phyloP scores from a whole-genome alignment of 2,113 vertebrate species.

The Protomyctophum bolini region DNA sequence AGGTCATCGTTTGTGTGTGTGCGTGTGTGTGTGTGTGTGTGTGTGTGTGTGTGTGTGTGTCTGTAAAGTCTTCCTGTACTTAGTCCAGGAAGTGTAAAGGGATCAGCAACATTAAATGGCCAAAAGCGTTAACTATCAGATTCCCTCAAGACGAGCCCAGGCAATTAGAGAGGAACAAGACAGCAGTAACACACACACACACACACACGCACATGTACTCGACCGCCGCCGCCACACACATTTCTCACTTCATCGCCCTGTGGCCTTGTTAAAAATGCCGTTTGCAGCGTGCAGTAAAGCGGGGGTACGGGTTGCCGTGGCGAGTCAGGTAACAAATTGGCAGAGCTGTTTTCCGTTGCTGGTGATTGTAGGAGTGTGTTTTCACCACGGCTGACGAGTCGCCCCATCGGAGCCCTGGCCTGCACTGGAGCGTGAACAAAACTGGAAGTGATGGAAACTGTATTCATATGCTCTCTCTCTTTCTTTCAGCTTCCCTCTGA shows the following conservation, averaged over 20 bases:
- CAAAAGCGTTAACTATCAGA: constrained; percentile 55
- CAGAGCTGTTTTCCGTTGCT: constrained; percentile 44
- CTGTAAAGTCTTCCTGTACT: constrained; percentile 48
- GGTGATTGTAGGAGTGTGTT: constrained; percentile 57
- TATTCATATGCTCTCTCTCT: constrained; percentile 24
- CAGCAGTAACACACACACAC: constrained; percentile 15
- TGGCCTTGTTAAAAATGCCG: constrained; percentile 61
- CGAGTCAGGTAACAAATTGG: constrained; percentile 68
- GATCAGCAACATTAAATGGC: constrained; percentile 59
- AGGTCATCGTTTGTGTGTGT: neutral
- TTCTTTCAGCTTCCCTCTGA: neutral
- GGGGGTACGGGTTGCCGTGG: constrained; percentile 33
- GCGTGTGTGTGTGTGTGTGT: neutral
- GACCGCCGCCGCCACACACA: constrained; percentile 17
- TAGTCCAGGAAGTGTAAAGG: constrained; percentile 62
- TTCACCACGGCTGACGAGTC: constrained; percentile 26
- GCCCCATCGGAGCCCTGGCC: constrained; percentile 34
- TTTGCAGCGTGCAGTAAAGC: constrained; percentile 61
- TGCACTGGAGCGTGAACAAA: constrained; percentile 43
- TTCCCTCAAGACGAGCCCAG: constrained; percentile 49
- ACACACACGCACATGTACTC: constrained; percentile 10
- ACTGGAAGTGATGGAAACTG: constrained; percentile 46
- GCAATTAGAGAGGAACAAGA: constrained; percentile 48
- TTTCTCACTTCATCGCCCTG: constrained; percentile 68
- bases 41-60: neutral